phyloP scores from a whole-genome alignment of 1,140 invertebrate genomes.

The Thereuonema tuberculata region DNA sequence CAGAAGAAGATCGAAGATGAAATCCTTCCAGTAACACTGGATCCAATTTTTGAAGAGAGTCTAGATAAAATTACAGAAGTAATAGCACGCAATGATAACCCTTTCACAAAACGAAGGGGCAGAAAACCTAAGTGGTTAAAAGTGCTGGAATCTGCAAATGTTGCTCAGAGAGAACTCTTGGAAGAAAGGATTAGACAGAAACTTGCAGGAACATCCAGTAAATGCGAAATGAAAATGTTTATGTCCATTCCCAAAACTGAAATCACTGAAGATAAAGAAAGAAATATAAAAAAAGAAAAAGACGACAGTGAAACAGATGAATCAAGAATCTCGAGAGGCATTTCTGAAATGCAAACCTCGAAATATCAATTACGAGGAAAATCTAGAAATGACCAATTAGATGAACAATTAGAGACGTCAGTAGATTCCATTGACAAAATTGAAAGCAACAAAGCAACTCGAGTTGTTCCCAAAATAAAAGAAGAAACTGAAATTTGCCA shows the following conservation, averaged over 20 bases:
- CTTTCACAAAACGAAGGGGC: not conserved
- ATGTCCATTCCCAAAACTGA: not conserved
- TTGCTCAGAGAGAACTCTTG: not conserved
- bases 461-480: not conserved
- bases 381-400: not conserved
- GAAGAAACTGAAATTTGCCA: not conserved
- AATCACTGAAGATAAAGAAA: not conserved
- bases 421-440: no score
- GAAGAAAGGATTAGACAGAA: no score
- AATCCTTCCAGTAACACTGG: not conserved
- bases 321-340: not conserved
- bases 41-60: not conserved
- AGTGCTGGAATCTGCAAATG: not conserved
- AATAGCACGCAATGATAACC: not conserved
- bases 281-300: not conserved
- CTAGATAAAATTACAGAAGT: not conserved
- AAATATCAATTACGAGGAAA: not conserved
- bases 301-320: not conserved
- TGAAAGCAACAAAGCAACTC: no score
- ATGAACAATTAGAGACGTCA: not conserved
- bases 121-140: not conserved
- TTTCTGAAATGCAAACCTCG: not conserved
- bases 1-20: not conserved
- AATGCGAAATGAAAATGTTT: not conserved
- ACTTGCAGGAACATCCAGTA: not conserved